Conservation (phyloP, 1,140 invertebrate species). For the Lineus longissimus region DNA sequence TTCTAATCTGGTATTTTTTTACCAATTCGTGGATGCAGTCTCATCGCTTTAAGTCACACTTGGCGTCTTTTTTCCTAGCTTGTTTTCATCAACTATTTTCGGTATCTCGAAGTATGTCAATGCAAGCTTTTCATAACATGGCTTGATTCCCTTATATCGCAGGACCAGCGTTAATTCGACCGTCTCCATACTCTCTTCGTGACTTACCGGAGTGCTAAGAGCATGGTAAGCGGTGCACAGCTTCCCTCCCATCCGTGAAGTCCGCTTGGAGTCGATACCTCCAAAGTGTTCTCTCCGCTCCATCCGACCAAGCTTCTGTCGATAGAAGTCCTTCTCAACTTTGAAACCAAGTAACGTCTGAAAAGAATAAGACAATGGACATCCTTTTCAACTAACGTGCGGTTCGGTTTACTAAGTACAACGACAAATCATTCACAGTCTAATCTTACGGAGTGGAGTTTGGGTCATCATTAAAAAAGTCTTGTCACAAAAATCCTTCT, state of each 20-base stretch:
- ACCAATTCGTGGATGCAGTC: too few species aligned
- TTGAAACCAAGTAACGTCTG: constrained; percentile 45
- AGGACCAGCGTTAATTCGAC: too few species aligned
- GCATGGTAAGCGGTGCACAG: constrained; percentile 49
- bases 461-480: too few species aligned
- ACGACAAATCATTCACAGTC: not conserved
- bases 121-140: too few species aligned
- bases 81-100: too few species aligned
- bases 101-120: too few species aligned
- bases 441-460: not conserved
- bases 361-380: constrained; percentile 13
- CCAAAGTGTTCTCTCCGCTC: constrained; percentile 33
- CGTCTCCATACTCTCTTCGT: not conserved
- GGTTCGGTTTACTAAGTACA: not conserved
- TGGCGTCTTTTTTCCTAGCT: too few species aligned
- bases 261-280: constrained; percentile 34
- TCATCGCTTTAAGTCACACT: too few species aligned
- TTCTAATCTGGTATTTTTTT: too few species aligned
- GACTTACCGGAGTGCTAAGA: constrained; percentile 38
- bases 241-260: constrained; percentile 38
- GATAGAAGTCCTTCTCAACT: constrained; percentile 39
- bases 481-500: too few species aligned
- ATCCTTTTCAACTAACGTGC: too few species aligned
- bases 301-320: constrained; percentile 33
- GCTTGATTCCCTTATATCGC: too few species aligned